Evolutionary conservation across 2,797 vertebrate genomes (phyloP).

Genomic region (Pseudotriccus pelzelni): DNA sequence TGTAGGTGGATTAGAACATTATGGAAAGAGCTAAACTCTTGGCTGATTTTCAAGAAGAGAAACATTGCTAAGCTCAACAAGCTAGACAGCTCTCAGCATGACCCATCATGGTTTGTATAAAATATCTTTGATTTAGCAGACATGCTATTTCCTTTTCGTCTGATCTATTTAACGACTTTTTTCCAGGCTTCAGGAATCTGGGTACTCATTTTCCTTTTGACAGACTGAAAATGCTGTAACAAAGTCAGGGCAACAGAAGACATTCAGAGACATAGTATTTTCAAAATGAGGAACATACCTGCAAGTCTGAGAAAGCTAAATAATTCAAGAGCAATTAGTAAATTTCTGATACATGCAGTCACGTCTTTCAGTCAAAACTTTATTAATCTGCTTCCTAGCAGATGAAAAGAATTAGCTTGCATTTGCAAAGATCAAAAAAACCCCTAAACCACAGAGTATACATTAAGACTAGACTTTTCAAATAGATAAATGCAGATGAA

Average conservation of each 20-base stretch:
- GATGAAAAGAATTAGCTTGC: background rate
- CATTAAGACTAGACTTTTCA: background rate
- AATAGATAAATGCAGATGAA: background rate
- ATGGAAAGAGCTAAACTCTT: conserved; percentile 50
- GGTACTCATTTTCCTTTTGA: background rate
- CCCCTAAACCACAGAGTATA: background rate
- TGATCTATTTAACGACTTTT: conserved; percentile 33
- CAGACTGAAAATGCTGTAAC: background rate
- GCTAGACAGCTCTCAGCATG: conserved; percentile 35
- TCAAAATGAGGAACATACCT: background rate
- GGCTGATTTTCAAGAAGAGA: conserved; percentile 21
- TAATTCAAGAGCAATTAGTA: background rate
- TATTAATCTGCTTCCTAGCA: background rate
- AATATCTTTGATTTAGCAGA: conserved; percentile 43
- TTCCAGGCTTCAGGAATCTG: conserved; percentile 27
- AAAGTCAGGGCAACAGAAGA: background rate
- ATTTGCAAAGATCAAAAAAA: background rate
- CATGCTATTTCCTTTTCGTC: conserved; percentile 30
- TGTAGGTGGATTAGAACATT: conserved; percentile 43
- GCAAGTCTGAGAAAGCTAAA: background rate
- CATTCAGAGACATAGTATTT: background rate
- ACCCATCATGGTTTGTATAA: conserved; percentile 42
- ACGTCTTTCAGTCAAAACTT: background rate
- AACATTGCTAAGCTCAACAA: conserved; percentile 36
- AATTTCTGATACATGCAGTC: conserved; percentile 5